These are phyloP conservation scores for Physella acuta DNA, from an alignment of 1,140 invertebrate genomes.

Conservation along the genomic window DNA sequence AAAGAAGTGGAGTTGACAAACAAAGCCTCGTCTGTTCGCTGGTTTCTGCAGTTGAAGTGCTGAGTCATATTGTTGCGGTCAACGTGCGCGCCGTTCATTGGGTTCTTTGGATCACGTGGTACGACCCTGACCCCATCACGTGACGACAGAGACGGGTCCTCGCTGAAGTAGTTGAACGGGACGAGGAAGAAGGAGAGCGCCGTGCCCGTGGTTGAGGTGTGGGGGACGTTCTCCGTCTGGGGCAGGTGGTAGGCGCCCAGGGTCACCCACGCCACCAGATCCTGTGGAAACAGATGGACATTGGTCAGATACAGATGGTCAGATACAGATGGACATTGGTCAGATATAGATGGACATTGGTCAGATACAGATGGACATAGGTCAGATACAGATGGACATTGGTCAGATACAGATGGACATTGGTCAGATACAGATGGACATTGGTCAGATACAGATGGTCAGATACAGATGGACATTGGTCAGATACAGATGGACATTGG, in stretches of 20 bases:
- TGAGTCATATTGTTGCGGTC: conserved; percentile 28
- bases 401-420: no score
- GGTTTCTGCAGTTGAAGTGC: background rate
- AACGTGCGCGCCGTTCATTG: conserved; percentile 32
- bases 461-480: no score
- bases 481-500: no score
- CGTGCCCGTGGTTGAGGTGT: conserved; percentile 38
- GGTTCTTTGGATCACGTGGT: conserved; percentile 50
- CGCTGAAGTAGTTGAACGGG: conserved; percentile 52
- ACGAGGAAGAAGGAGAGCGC: conserved; percentile 40
- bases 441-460: no score
- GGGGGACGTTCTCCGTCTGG: conserved; percentile 46
- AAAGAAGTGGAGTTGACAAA: conserved; percentile 9
- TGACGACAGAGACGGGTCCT: conserved; percentile 44
- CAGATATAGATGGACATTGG: no score
- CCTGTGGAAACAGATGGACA: conserved; percentile 35
- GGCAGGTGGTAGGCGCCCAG: conserved; percentile 49
- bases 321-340: no score
- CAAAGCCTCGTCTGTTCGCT: background rate
- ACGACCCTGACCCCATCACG: conserved; percentile 61
- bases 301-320: no score
- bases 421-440: no score
- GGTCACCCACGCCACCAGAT: conserved; percentile 52
- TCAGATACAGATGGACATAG: no score
- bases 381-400: no score